Conservation (phyloP, 2,113 vertebrate species). For the Sorex fumeus region DNA sequence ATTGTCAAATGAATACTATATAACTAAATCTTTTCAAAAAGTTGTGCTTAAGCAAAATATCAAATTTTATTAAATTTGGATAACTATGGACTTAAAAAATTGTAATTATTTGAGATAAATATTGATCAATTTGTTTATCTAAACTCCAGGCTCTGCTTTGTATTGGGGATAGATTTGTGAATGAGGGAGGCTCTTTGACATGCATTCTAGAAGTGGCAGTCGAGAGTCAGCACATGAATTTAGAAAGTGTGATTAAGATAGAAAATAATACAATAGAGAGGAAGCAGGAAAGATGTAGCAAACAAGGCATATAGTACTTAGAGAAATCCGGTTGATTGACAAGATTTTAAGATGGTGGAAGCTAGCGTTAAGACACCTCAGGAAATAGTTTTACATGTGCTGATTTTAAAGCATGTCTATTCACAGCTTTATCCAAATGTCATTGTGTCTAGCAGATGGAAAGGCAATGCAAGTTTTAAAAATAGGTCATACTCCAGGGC, state of each 20-base stretch:
- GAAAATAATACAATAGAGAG: neutral
- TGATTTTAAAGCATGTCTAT: neutral
- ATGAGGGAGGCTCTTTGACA: neutral
- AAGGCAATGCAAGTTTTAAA: neutral
- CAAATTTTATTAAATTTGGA: neutral
- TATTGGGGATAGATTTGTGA: neutral
- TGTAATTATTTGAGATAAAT: neutral
- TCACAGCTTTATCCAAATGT: neutral
- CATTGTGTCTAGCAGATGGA: neutral
- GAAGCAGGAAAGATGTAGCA: neutral
- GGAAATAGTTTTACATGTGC: neutral
- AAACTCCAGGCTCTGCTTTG: accelerated
- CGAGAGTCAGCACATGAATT: neutral
- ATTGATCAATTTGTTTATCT: neutral
- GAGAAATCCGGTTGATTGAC: neutral
- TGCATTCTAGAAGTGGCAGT: neutral
- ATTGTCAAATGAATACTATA: neutral
- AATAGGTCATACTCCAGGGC: neutral
- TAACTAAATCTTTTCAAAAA: neutral
- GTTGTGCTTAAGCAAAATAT: neutral
- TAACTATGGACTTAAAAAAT: neutral
- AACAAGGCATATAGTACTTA: neutral
- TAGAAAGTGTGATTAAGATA: neutral
- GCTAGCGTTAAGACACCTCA: neutral
- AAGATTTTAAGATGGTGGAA: neutral